Base-by-base conservation (phyloP, 2,888 invertebrate species). In the Homarus gammarus region DNA sequence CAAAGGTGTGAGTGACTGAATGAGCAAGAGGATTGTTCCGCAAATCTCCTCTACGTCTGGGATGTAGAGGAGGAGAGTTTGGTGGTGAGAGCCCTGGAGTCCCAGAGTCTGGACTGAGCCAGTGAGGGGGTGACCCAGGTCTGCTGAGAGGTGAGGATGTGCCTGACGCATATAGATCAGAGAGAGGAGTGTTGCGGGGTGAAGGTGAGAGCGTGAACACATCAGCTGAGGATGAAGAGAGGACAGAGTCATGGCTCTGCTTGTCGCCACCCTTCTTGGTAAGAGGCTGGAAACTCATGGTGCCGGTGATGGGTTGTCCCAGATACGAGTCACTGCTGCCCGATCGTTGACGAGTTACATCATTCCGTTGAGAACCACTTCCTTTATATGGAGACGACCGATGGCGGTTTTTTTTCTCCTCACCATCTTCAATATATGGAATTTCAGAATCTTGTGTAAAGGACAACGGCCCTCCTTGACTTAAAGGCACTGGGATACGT, bases 401-500 rank as follows among this genome's bases (percentile, higher is more conserved):
- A 31, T 72, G 87, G 18, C 51, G 75, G 18, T 61, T 73, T 87
- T 82, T 90, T 81, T 81, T 91, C 61, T 56, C 87, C 68, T 81
- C 84, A 64, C 73, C 78, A 61, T 96, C 96, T 93, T 96, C 96
- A 93, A 96, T 96, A 93, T 95, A 96, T 91, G 96, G 96, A 94
- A 96, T 96, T 94, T 96, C 96, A 90, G 95, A 94, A 75, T 92
- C 92, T 92, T 95, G 95, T 93, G 96, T 94, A 92, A 96, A 94
- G 75, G 95, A 94, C 92, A 95, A 94, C 91, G 94, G 94, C 61
- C 94, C 94, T 89, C 78, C 85, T 49, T 90, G 89, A 15, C 75
- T 61, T 82, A 92, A 92, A 93, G 91, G 92, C 92, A 95, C 95
- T 8, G 97, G 97, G 94, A 97, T 97, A 93, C 96, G 97, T 61